Conservation (phyloP, 2,113 vertebrate species). For the Hemichromis elongatus region DNA sequence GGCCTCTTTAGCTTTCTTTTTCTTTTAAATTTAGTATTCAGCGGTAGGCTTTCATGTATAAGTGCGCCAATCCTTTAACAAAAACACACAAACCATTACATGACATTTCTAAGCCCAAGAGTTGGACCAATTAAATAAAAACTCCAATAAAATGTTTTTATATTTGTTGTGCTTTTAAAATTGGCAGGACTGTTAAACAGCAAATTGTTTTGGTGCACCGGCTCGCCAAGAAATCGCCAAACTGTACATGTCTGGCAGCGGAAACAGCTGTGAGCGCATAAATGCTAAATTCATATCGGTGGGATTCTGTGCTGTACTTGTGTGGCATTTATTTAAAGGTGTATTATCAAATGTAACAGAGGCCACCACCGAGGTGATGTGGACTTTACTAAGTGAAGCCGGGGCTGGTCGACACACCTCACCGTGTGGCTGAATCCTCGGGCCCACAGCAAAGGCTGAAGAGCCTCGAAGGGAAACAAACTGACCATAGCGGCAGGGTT, state of each 20-base stretch:
- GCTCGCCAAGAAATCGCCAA: not conserved
- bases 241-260: not conserved
- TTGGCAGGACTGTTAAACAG: not conserved
- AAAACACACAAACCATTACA: not conserved
- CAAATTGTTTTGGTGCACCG: not conserved
- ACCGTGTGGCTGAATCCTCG: not conserved
- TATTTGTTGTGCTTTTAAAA: not conserved
- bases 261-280: not conserved
- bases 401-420: not conserved
- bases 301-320: not conserved
- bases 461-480: not conserved
- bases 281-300: not conserved
- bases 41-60: not conserved
- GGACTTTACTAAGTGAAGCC: not conserved
- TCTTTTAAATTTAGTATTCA: not conserved
- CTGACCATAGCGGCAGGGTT: slow-evolving; percentile 11
- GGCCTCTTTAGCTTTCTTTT: not conserved
- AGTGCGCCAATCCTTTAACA: not conserved
- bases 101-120: not conserved
- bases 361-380: not conserved
- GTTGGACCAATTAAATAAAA: not conserved
- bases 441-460: slow-evolving; percentile 7
- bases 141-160: not conserved
- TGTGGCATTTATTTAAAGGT: not conserved
- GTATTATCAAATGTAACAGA: not conserved